Evolutionary conservation across 2,797 vertebrate genomes (phyloP), one percentile per base, ranked within the genome.

Genomic region (Aythya fuligula): DNA sequence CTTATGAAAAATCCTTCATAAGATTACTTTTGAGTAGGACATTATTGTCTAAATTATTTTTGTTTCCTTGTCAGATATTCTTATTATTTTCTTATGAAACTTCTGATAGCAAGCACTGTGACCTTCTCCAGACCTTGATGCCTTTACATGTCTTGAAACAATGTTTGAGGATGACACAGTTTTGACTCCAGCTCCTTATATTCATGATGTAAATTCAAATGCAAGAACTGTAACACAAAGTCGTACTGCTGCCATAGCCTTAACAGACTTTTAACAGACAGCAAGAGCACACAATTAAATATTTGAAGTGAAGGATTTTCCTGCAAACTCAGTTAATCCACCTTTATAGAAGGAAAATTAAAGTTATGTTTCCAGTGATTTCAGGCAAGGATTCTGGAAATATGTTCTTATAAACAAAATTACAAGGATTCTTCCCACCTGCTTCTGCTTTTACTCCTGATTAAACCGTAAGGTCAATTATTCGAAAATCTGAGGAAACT

Each of bases 371-470:
- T 97, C 90, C 87, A 95, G 58, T 54, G 45, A 87, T 78, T 94
- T 89, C 95, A 85, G 82, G 21, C 0, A 1, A 83, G 80, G 70
- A 69, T 89, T 96, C 90, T 91, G 86, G 89, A 94, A 91, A 95
- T 58, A 75, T 8, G 54, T 18, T 45, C 80, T 79, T 95, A 92
- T 87, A 96, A 97, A 95, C 57, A 97, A 90, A 97, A 74, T 89
- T 89, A 64, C n/a, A 92, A 84, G 83, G 85, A 70, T 61, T n/a
- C 90, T 93, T 94, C 57, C 81, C 69, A 94, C 92, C 85, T 95
- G 79, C 41, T 70, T 56, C 65, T 86, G 27, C 71, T 86, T 91
- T 95, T 51, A 85, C n/a, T 92, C 57, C 43, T 47, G 51, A 73
- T 93, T 84, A 94, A 91, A 78, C 10, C n/a, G 51, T n/a, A 57